Evolutionary conservation across 64 coral and sea anemone species (phyloP), one percentile per base, ranked within the genome.

Genomic region (Porites lutea): DNA sequence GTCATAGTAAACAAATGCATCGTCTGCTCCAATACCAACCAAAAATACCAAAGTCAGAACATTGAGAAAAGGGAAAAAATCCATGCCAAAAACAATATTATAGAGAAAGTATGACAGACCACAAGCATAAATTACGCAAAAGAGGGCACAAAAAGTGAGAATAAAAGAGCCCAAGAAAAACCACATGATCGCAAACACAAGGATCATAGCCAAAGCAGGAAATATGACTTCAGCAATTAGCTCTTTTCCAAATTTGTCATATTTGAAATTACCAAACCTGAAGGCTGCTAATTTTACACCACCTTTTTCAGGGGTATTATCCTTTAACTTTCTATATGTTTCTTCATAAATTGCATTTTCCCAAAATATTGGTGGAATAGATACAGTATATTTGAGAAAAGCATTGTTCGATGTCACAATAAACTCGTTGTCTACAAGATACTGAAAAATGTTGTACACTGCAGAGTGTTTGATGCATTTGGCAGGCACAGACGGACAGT

Each of bases 1-100:
- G 62, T 97, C 95, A 67, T 97, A 97, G 76, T 97, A 97, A 9
- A 97, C 92, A 88, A 97, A 97, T 8, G 95, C 92, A 65, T 97
- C 95, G 73, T 97, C 95, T 0, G 95, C 95, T 23, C 95, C 95
- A 52, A 97, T 97, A n/a, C 95, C 95, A 65, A 97, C 95, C 65
- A 97, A 85, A 59, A 97, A 97, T 8, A 97, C 83, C 50, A 97
- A 71, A 9, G 92, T 88, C 2, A 89, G 87, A 52, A 97, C 88
- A 71, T 97, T 97, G 12, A 97, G 69, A 88, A 97, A 97, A 19
- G 95, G 95, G 20, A 96, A 96, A 87, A 96, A 96, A 16, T 79
- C 71, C 59, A 96, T 80, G 11, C 82, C 57, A 55, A 96, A 94
- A 67, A 96, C 95, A 23, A 87, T 82, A 18, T 90, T 93, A 75